Evolutionary conservation across 30 jellyfish, hydroid and myxozoan species (phyloP).

Genomic region (Turritopsis dohrnii): DNA sequence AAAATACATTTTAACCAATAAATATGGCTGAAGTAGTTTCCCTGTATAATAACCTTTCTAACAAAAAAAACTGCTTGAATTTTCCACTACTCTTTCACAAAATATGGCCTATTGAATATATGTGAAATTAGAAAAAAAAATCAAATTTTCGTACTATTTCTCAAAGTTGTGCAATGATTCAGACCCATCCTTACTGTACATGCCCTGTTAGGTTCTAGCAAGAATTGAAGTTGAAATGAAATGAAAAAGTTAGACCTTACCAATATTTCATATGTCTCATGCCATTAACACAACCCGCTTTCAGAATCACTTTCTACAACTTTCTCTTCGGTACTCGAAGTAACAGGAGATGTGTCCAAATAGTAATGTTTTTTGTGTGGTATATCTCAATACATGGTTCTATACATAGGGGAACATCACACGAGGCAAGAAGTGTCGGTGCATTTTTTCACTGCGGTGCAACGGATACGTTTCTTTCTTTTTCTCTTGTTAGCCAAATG

Average conservation of each 20-base stretch:
- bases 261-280: background rate
- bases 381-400: slow-evolving; percentile 1
- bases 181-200: background rate
- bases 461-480: background rate
- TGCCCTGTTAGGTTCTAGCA: background rate
- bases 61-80: background rate
- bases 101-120: background rate
- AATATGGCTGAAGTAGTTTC: background rate
- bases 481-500: background rate
- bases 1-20: background rate
- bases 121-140: background rate
- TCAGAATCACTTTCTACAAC: background rate
- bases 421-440: background rate
- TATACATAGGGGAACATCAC: slow-evolving; percentile 2
- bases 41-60: background rate
- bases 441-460: background rate
- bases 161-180: background rate
- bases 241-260: background rate
- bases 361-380: slow-evolving; percentile 3
- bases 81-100: background rate
- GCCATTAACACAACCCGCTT: background rate
- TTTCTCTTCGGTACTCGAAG: background rate
- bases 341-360: background rate
- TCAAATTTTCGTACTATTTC: background rate
- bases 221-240: background rate